Conservation (phyloP, 2,888 invertebrate genomes). For the Fabriciana adippe region DNA sequence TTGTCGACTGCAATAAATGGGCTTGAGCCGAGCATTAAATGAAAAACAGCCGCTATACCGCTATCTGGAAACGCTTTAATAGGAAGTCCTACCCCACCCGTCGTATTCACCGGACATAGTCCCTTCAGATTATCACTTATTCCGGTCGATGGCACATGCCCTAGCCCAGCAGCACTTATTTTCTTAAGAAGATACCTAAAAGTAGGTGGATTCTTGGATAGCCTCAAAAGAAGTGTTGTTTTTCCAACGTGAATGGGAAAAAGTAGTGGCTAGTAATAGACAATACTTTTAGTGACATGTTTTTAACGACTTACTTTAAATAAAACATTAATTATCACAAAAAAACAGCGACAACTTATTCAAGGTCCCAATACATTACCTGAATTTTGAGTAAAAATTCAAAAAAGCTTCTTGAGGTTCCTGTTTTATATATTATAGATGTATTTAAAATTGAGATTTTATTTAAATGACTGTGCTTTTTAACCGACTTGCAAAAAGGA, state of each 20-base stretch:
- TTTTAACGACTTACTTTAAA: not conserved
- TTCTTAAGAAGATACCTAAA: slow-evolving; percentile 4
- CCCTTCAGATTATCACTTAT: not conserved
- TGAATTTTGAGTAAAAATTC: too few relatives aligned
- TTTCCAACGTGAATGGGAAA: slow-evolving; percentile 9
- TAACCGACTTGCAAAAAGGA: too few relatives aligned
- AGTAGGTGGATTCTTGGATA: slow-evolving; percentile 8
- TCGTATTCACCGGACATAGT: not conserved
- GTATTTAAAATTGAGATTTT: too few relatives aligned
- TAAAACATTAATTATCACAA: not conserved
- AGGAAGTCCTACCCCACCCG: slow-evolving; percentile 7
- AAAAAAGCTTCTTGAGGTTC: too few relatives aligned
- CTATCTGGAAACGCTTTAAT: slow-evolving; percentile 11
- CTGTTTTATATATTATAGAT: too few relatives aligned
- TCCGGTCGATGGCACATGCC: slow-evolving; percentile 4
- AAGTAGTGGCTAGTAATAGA: slow-evolving; percentile 23
- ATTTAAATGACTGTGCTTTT: too few relatives aligned
- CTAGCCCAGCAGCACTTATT: not conserved
- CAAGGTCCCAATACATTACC: not conserved
- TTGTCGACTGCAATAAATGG: not conserved
- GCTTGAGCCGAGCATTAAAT: slow-evolving; percentile 13
- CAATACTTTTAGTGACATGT: slow-evolving; percentile 22
- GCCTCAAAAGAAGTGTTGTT: not conserved
- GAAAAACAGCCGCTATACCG: slow-evolving; percentile 9
- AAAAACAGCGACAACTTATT: slow-evolving; percentile 3